These are phyloP conservation scores for Cheilosia vulpina DNA, from an alignment of 2,888 invertebrate species.

Conservation along the genomic window DNA sequence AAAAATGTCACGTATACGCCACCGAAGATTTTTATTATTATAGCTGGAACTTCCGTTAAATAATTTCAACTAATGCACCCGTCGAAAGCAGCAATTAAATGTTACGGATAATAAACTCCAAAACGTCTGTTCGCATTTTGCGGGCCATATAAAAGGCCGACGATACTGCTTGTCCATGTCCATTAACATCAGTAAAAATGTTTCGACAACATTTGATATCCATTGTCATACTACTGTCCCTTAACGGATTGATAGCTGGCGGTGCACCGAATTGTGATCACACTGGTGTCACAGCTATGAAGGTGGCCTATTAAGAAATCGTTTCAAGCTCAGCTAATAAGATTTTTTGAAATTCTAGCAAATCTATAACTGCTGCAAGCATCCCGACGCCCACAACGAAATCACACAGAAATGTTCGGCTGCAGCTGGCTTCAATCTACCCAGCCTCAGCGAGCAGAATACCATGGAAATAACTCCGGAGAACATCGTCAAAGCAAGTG, in stretches of 20 bases:
- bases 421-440: constrained; percentile 77
- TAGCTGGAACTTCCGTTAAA: too few relatives aligned
- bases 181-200: constrained; percentile 5
- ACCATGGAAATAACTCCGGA: constrained; percentile 77
- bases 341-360: constrained; percentile 45
- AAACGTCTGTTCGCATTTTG: background rate
- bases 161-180: background rate
- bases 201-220: background rate
- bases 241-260: constrained; percentile 12
- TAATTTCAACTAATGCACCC: too few relatives aligned
- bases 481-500: constrained; percentile 67
- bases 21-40: too few relatives aligned
- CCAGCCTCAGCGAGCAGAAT: constrained; percentile 77
- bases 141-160: constrained; percentile 33
- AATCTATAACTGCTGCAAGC: constrained; percentile 78
- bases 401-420: constrained; percentile 77
- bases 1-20: too few relatives aligned
- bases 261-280: constrained; percentile 5
- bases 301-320: constrained; percentile 7
- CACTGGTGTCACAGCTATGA: constrained; percentile 30
- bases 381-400: constrained; percentile 79
- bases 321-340: too few relatives aligned
- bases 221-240: background rate
- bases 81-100: background rate
- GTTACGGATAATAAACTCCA: constrained; percentile 7